Percentiles rank a stretch among this genome's conserved stretches.
phyloP scores from a whole-genome alignment of 2,113 vertebrate species.

The Coptodon bakossiorum region DNA sequence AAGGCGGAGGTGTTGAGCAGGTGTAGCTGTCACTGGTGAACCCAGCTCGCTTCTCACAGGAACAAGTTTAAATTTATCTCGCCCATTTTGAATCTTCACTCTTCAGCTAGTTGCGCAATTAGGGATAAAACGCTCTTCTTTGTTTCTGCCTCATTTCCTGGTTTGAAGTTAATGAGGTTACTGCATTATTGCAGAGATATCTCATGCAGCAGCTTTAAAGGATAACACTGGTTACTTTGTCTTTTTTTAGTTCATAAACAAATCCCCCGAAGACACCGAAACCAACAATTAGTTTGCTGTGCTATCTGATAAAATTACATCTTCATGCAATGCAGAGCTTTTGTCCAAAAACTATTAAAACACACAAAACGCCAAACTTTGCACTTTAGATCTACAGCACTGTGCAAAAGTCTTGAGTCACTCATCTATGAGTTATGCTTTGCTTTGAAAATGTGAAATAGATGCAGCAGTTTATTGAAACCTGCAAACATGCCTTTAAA shows the following conservation, averaged over 20 bases:
- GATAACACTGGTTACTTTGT: neutral
- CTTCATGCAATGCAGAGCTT: neutral
- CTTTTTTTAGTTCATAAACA: neutral
- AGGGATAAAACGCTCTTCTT: neutral
- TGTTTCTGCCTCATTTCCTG: conserved; percentile 34
- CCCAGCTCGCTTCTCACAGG: neutral
- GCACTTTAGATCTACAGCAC: neutral
- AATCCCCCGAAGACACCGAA: conserved; percentile 4
- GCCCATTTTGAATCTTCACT: conserved; percentile 4
- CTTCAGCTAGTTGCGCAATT: conserved; percentile 10
- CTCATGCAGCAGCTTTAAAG: conserved; percentile 15
- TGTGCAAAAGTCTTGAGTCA: neutral
- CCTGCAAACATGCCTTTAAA: neutral
- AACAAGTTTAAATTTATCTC: conserved; percentile 43
- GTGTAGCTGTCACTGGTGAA: conserved; percentile 8
- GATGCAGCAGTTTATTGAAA: neutral
- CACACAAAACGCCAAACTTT: neutral
- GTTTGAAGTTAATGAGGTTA: conserved; percentile 45
- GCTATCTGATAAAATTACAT: neutral
- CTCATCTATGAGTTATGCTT: neutral
- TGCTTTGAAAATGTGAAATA: neutral
- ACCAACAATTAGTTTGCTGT: neutral
- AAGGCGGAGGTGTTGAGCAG: conserved; percentile 15
- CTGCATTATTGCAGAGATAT: conserved; percentile 6
- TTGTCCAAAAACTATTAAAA: neutral